Percentiles rank a stretch among this genome's conserved stretches.
Conservation (phyloP, 35 echinoderm and acorn worm genomes). For the Heliocidaris erythrogramma region DNA sequence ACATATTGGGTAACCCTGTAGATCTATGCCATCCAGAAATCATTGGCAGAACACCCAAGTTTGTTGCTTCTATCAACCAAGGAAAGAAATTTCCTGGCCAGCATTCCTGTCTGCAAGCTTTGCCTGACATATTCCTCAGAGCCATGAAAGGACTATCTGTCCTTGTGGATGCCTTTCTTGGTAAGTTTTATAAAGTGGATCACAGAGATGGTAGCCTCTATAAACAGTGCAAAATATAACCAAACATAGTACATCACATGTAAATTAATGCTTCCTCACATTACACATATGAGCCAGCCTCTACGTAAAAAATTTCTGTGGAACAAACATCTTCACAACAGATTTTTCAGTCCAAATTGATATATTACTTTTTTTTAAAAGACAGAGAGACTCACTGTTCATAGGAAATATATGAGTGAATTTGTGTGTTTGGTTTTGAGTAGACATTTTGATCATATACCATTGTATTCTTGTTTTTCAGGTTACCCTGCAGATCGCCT, state of each 20-base stretch:
- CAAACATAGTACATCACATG: too few relatives aligned
- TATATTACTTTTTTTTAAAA: too few relatives aligned
- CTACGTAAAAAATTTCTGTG: too few relatives aligned
- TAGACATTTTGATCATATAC: not conserved
- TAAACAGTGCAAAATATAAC: not conserved
- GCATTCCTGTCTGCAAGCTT: constrained; percentile 79
- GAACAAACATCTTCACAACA: too few relatives aligned
- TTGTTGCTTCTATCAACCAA: constrained; percentile 73
- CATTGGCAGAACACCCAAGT: constrained; percentile 88
- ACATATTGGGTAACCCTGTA: constrained; percentile 89
- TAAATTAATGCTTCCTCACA: too few relatives aligned
- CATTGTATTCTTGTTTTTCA: not conserved
- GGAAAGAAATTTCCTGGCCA: constrained; percentile 75
- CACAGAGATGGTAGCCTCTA: not conserved
- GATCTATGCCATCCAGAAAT: constrained; percentile 87
- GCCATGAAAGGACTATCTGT: constrained; percentile 93
- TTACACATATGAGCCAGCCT: too few relatives aligned
- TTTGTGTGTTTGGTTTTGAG: not conserved
- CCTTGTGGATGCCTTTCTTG: constrained; percentile 91
- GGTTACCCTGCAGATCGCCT: constrained; percentile 23
- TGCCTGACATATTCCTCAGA: constrained; percentile 87
- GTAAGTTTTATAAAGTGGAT: constrained; percentile 52
- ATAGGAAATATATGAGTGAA: not conserved
- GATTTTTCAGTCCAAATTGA: too few relatives aligned
- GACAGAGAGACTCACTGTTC: not conserved